These are phyloP conservation scores for Champsocephalus esox DNA, from an alignment of 2,797 vertebrate species.

Conservation along the genomic window DNA sequence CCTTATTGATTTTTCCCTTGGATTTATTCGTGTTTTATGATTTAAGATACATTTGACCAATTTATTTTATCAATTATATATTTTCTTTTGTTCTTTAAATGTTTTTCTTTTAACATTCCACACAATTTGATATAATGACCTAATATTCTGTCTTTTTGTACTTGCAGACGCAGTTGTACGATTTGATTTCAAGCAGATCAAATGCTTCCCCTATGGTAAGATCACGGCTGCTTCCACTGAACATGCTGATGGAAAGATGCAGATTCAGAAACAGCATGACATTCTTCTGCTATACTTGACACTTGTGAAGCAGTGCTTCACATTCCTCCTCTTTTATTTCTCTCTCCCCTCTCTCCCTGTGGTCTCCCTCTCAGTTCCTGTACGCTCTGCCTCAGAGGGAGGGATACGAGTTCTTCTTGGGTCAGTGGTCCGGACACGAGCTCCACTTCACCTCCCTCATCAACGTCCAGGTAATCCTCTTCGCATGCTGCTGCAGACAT, in stretches of 20 bases:
- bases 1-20: too few relatives aligned
- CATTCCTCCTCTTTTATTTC: too few relatives aligned
- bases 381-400: slow-evolving; percentile 93
- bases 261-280: neutral
- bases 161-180: slow-evolving; percentile 88
- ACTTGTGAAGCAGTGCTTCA: neutral
- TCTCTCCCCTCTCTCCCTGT: neutral
- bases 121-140: neutral
- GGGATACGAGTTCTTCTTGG: slow-evolving; percentile 96
- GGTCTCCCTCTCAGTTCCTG: slow-evolving; percentile 85
- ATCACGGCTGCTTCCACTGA: neutral
- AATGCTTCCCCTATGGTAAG: slow-evolving; percentile 88
- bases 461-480: slow-evolving; percentile 91
- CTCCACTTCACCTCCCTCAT: slow-evolving; percentile 97
- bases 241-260: neutral
- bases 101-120: too few relatives aligned
- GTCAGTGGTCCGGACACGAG: slow-evolving; percentile 92
- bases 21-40: too few relatives aligned
- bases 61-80: neutral
- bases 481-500: neutral
- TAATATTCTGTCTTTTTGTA: neutral
- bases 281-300: neutral
- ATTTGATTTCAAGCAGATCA: slow-evolving; percentile 87
- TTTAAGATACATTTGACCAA: neutral
- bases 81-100: too few relatives aligned